These are phyloP conservation scores for Aythya baeri DNA, from an alignment of 2,113 vertebrate genomes.

Conservation along the genomic window DNA sequence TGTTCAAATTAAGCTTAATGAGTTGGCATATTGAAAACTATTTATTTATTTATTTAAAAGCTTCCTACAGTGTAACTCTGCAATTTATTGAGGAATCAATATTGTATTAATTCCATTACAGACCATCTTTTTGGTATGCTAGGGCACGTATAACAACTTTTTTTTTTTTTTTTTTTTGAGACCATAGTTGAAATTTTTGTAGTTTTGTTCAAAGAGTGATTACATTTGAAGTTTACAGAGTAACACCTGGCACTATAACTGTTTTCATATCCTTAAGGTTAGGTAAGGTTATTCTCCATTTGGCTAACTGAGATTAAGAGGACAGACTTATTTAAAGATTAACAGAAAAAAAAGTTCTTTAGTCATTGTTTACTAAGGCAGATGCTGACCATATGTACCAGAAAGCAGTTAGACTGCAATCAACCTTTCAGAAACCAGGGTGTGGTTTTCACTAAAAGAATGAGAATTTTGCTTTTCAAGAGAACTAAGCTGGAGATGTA, in stretches of 20 bases:
- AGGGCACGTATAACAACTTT: neutral
- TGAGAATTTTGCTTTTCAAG: neutral
- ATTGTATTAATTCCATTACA: neutral
- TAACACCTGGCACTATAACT: too few relatives aligned
- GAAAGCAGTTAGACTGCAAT: neutral
- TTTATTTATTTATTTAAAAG: neutral
- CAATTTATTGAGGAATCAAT: neutral
- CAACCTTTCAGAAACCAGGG: neutral
- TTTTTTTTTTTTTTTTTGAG: too few relatives aligned
- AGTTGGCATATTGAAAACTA: neutral
- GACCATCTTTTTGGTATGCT: neutral
- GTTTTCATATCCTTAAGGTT: neutral
- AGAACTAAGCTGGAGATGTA: neutral
- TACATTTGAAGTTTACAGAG: neutral
- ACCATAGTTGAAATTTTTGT: neutral
- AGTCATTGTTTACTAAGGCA: neutral
- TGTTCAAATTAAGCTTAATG: neutral
- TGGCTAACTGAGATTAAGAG: neutral
- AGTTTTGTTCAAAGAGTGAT: neutral
- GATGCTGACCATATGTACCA: neutral
- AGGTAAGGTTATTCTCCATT: neutral
- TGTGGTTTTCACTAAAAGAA: neutral
- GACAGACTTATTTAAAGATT: neutral
- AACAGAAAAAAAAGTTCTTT: neutral
- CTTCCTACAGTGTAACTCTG: neutral